Evolutionary conservation across 2,113 vertebrate genomes (phyloP).

Genomic region (Panthera tigris): DNA sequence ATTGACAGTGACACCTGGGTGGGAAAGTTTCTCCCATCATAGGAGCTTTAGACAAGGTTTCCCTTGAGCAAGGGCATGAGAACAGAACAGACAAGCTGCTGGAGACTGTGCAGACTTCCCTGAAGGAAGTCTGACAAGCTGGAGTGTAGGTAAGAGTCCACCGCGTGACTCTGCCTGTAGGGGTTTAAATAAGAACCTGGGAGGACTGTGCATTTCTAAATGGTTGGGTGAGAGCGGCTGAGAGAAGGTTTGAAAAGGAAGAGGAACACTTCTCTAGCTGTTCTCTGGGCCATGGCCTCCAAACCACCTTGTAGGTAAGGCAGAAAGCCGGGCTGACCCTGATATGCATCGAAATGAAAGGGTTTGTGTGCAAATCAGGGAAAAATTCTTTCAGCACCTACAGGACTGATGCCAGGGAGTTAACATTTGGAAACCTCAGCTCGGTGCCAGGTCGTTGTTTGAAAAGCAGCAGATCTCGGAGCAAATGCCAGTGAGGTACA

Average conservation of each 20-base stretch:
- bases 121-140: background rate
- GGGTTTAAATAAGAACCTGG: background rate
- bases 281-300: conserved; percentile 19
- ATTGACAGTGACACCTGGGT: background rate
- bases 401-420: conserved; percentile 64
- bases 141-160: background rate
- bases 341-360: conserved; percentile 59
- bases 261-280: background rate
- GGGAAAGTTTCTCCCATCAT: background rate
- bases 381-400: conserved; percentile 58
- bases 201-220: background rate
- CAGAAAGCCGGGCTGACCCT: conserved; percentile 21
- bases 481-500: conserved; percentile 60
- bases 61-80: background rate
- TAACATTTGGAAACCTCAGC: conserved; percentile 74
- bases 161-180: background rate
- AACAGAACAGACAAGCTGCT: background rate
- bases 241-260: background rate
- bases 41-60: background rate
- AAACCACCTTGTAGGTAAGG: conserved; percentile 61
- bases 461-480: conserved; percentile 69
- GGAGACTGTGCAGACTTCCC: background rate
- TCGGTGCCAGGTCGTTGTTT: conserved; percentile 61
- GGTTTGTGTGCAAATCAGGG: conserved; percentile 58
- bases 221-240: background rate